Evolutionary conservation across 2,888 invertebrate species (phyloP).

Genomic region (Andrena bicolor): DNA sequence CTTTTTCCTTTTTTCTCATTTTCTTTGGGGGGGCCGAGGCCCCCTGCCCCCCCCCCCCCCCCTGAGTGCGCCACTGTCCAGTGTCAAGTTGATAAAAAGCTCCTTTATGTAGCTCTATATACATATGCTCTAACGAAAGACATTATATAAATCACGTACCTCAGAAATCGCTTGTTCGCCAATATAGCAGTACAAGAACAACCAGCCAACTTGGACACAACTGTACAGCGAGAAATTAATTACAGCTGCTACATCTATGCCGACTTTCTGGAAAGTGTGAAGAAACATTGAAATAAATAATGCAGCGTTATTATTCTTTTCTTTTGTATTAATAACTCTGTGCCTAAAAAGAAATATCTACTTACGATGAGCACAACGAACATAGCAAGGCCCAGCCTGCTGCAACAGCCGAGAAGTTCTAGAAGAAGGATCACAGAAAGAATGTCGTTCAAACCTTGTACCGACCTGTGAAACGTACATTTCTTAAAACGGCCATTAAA

Average conservation of each 20-base stretch:
- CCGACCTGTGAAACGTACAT: slow-evolving; percentile 64
- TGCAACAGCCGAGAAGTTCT: slow-evolving; percentile 68
- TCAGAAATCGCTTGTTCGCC: slow-evolving; percentile 43
- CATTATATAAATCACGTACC: slow-evolving; percentile 4
- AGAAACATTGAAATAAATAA: neutral
- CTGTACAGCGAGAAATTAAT: neutral
- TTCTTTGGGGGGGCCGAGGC: too few species aligned
- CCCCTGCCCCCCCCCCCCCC: too few species aligned
- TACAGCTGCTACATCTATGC: neutral
- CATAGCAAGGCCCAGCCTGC: slow-evolving; percentile 67
- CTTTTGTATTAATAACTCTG: neutral
- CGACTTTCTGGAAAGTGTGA: neutral
- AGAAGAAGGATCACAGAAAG: slow-evolving; percentile 69
- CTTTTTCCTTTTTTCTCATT: too few species aligned
- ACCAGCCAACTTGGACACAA: neutral
- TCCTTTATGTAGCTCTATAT: neutral
- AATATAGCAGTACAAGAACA: slow-evolving; percentile 47
- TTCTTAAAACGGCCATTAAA: neutral
- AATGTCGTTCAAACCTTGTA: slow-evolving; percentile 64
- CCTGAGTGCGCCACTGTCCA: too few species aligned
- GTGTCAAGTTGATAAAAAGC: too few species aligned
- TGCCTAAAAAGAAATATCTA: neutral
- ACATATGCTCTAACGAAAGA: neutral
- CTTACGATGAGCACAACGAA: slow-evolving; percentile 61
- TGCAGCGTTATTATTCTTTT: neutral